phyloP scores from a whole-genome alignment of 2,888 invertebrate species.

The Sphaeridia pumilis region DNA sequence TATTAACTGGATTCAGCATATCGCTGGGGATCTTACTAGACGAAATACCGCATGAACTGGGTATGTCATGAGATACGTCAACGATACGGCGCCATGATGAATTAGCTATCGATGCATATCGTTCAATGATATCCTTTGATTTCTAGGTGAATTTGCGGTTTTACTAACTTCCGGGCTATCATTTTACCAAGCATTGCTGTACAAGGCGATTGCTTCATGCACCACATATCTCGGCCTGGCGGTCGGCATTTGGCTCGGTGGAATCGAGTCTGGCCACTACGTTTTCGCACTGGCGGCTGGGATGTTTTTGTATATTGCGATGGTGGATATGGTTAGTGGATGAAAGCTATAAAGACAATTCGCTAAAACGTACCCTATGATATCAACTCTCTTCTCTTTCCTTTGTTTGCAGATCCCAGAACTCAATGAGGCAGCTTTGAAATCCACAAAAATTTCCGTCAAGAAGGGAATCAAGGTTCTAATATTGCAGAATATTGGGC shows the following conservation, averaged over 20 bases:
- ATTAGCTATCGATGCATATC: too few relatives aligned
- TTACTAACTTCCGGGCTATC: conserved; percentile 9
- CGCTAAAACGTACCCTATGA: neutral
- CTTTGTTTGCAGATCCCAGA: conserved; percentile 9
- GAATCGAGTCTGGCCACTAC: conserved; percentile 9
- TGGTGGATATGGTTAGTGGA: conserved; percentile 12
- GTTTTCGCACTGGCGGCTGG: conserved; percentile 11
- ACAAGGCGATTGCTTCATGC: conserved; percentile 8
- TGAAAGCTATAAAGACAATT: neutral
- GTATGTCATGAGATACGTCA: neutral
- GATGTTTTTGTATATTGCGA: conserved; percentile 11
- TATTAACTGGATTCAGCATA: conserved; percentile 11
- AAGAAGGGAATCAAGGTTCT: conserved; percentile 8
- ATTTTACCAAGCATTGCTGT: conserved; percentile 7
- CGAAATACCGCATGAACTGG: conserved; percentile 12
- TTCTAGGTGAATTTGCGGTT: conserved; percentile 11
- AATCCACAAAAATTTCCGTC: conserved; percentile 6
- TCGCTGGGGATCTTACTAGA: conserved; percentile 11
- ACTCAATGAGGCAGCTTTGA: conserved; percentile 7
- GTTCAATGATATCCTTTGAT: neutral
- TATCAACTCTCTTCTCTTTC: neutral
- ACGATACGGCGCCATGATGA: neutral
- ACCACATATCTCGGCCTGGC: conserved; percentile 7
- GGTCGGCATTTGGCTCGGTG: conserved; percentile 10
- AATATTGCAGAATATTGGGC: conserved; percentile 8